Percentiles rank a stretch among this genome's conserved stretches.
Conservation (phyloP, 37 sponge, comb jelly and placozoan species). For the Amphimedon queenslandica region DNA sequence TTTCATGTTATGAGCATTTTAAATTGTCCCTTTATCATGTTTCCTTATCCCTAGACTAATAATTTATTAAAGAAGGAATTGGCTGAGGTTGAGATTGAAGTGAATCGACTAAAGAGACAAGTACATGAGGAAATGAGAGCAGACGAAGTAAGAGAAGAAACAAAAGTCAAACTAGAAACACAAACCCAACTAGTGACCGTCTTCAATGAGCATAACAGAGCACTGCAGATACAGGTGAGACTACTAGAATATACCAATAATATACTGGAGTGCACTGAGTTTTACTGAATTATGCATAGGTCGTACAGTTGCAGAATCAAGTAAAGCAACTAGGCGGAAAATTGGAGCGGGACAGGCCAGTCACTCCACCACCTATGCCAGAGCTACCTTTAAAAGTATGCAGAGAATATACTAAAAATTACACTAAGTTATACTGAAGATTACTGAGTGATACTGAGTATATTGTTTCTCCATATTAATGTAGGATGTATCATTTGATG, state of each 20-base stretch:
- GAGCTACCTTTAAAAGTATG: no score
- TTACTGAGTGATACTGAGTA: neutral
- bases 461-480: neutral
- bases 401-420: no score
- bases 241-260: no score
- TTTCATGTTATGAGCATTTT: no score
- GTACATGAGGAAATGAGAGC: constrained; percentile 20
- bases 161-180: constrained; percentile 42
- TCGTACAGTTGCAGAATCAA: constrained; percentile 20
- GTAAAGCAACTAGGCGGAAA: constrained; percentile 23
- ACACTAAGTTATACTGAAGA: neutral
- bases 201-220: constrained; percentile 59
- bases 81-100: constrained; percentile 48
- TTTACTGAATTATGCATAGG: neutral
- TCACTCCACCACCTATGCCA: constrained; percentile 56
- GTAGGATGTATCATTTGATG: neutral
- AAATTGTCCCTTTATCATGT: no score
- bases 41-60: constrained; percentile 3
- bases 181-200: constrained; percentile 49
- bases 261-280: neutral
- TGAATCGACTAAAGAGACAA: constrained; percentile 28
- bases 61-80: constrained; percentile 40
- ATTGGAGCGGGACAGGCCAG: constrained; percentile 25
- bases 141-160: constrained; percentile 47
- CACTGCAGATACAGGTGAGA: constrained; percentile 51